Evolutionary conservation across 2,888 invertebrate genomes (phyloP), one percentile per base, ranked within the genome.

Genomic region (Cosmopolites sordidus): DNA sequence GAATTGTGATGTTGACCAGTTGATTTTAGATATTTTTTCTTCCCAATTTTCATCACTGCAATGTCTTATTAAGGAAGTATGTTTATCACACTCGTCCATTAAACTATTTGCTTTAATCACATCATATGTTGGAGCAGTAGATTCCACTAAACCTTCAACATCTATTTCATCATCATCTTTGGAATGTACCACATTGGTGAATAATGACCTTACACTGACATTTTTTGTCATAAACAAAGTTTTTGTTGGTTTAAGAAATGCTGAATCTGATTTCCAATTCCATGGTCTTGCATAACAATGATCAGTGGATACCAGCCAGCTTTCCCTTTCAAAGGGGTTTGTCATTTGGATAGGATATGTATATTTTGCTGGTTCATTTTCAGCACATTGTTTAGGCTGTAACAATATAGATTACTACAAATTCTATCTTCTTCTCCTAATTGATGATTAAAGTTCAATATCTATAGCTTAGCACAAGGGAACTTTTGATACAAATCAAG

Each of bases 271-370:
- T 58, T 80, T 79, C 75, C 83, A 81, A 66, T 83, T 83, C 76
- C 83, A 82, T 44, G 87, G 84, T 61, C 85, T 79, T 6, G 86
- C 80, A 66, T 89, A 89, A 64, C 82, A 80, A 65, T 89, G 89
- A 65, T 89, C 89, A 71, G 83, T 78, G 54, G 78, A 64, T 37
- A 83, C 73, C 2, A 72, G 62, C 64, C 65, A 68, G 43, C 60
- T 60, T 27, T 66, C 66, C 41, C 65, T 57, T 43, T 67, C 65
- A 46, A 60, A 62, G 3, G 60, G 58, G 45, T 62, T 64, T 6
- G 60, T 64, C 44, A 64, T 54, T 56, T 62, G 61, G 14, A 62
- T 58, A 5, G 64, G 62, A 30, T 61, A 63, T 8, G 62, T 63
- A 47, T 65, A 63, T 43, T 64, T 64, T 11, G 62, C 48, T 29